Base-by-base conservation (phyloP, 2,797 vertebrate species). In the Poliocrania exsul region DNA sequence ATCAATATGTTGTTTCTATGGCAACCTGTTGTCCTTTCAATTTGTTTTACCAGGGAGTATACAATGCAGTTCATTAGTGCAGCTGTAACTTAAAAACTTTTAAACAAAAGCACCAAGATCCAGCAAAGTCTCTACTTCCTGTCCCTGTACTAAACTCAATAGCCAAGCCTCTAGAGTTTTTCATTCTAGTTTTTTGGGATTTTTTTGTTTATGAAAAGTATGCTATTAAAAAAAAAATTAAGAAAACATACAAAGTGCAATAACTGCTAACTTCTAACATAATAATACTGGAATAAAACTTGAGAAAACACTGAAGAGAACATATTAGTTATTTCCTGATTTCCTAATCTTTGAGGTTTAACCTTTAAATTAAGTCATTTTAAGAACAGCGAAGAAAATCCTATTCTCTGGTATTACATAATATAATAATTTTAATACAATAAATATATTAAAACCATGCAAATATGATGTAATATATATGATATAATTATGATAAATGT, bases 21-120 rank as follows among this genome's bases (percentile, higher is more conserved):
- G 65, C 49, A 95, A 94, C 88, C 11, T 84, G 25, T 58, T 6
- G 1, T 82, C 21, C 37, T 87, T 88, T 75, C 83, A 71, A 82
- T 95, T 94, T 95, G 49, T 89, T 90, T 92, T 73, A 88, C 33
- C 54, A 86, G 51, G 65, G 19, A 77, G 6, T 26, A 66, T 16
- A 56, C 11, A 46, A 38, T 50, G 17, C 24, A 83, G 58, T 72
- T 46, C 9, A 47, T 81, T 81, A 71, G 47, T 82, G 19, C 24
- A 83, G 71, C 16, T n/a, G 10, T 42, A 81, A 56, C 80, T 89
- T 83, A 47, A 90, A 95, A 97, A 7, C 90, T 89, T 95, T 82
- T 70, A 89, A 92, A 49, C n/a, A 79, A 85, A 88, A 51, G 7
- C 77, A 85, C 9, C 5, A 31, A 79, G 24, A 24, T 49, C 4